Conservation (phyloP, 1,140 invertebrate species). For the Neodiprion virginianus region DNA sequence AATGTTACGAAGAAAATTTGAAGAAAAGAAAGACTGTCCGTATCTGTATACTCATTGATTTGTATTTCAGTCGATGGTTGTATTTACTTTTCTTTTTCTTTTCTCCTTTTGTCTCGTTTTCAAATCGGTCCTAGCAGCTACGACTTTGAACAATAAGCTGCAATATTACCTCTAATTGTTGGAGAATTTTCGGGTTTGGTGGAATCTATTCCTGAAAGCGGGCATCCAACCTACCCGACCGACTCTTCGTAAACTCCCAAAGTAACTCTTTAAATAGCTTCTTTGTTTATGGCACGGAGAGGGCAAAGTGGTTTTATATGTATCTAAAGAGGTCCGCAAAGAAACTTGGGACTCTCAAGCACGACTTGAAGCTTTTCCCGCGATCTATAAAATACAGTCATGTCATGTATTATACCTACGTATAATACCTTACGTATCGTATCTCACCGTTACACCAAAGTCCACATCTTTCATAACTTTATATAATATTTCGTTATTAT, state of each 20-base stretch:
- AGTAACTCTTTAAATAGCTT: conserved; percentile 7
- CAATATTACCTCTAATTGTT: no score
- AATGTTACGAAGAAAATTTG: neutral
- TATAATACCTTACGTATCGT: no score
- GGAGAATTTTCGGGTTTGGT: no score
- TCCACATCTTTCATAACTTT: no score
- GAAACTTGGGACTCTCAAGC: neutral
- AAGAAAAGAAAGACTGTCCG: neutral
- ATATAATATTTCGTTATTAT: no score
- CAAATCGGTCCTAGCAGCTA: no score
- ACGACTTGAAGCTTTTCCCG: neutral
- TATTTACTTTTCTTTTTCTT: neutral
- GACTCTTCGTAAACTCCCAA: neutral
- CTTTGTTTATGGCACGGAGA: neutral
- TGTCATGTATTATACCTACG: no score
- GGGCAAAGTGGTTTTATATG: conserved; percentile 7
- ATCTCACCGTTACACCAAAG: no score
- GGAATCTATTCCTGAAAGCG: no score
- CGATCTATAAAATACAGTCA: no score
- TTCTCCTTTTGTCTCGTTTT: neutral
- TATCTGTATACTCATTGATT: neutral
- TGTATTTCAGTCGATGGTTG: neutral
- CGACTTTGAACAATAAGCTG: no score
- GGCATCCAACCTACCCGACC: no score
- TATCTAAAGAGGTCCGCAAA: conserved; percentile 1